Base-by-base conservation (phyloP, 2,113 vertebrate genomes). In the Montifringilla adamsi region DNA sequence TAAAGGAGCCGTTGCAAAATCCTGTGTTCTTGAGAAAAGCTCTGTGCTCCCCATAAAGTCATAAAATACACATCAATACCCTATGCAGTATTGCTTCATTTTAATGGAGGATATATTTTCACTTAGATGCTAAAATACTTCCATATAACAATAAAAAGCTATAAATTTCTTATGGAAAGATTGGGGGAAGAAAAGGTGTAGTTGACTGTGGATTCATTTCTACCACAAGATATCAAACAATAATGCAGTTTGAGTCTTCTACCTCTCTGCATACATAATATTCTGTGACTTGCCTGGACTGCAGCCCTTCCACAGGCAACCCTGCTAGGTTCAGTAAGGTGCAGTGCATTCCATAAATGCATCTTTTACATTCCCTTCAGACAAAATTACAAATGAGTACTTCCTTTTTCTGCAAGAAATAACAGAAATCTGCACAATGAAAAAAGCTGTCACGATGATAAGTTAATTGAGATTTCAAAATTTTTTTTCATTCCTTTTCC, bases 351-450 rank as follows among this genome's bases (percentile, higher is more conserved):
- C 91, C 87, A 90, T 14, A 62, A 74, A 82, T 28, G 24, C 70
- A 88, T 31, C 87, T 89, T 92, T 23, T 87, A 68, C 87, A 73
- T 74, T 56, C 46, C 58, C 66, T 87, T 56, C 82, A 78, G 58
- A 90, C 55, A 93, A 47, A 82, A 76, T 83, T 85, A 91, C 56
- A 62, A 75, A 76, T 59, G 50, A 67, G 58, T 43, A 84, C 78
- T 87, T 96, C 87, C 82, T 87, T 92, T 87, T 94, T 92, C 73
- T 91, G 85, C 74, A 84, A 94, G 86, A 89, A 94, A 37, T 67
- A 87, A 52, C 69, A 94, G 83, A 96, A 94, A 91, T 82, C 56
- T 47, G 82, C 79, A 66, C 79, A 73, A 82, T 60, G 44, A 75
- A 95, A 76, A 92, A 92, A 87, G 60, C 89, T 89, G 67, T 91